Evolutionary conservation across 2,888 invertebrate species (phyloP), one percentile per base, ranked within the genome.

Genomic region (Agapetus fuscipes): DNA sequence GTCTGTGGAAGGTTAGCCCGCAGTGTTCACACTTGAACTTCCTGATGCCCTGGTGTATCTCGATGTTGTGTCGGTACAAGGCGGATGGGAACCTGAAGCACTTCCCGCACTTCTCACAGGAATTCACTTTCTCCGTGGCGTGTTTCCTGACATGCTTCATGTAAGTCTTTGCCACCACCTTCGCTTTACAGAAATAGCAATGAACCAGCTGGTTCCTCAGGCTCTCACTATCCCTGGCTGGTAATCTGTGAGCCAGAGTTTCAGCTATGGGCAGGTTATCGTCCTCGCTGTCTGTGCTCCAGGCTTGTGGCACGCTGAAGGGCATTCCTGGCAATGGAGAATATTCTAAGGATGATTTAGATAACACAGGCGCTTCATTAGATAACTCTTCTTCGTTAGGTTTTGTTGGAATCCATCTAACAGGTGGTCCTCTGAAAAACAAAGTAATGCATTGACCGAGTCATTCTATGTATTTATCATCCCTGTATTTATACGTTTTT

Each of bases 71-170:
- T 5, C 69, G 66, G 46, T 67, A 71, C 2, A 71, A 52, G 2
- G 70, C 68, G 0, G 71, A 69, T 39, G 68, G 68, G 42, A 71
- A 69, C 43, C 65, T 69, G 51, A 72, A 72, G 0, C 65, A 51
- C 54, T 71, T 71, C 2, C 69, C 70, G 46, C 71, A 71, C 6
- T 62, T 45, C 44, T 64, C 63, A 49, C 66, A 66, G 5, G 20
- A 6, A 9, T 9, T 6, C 4, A 9, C 7, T 20, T 20, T 32
- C 12, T 32, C 32, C 11, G 17, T 13, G 1, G 20, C 24, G 24
- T 32, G 32, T 14, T 17, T 9, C 11, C 15, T 17, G 1, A 32
- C 7, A 12, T 32, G 32, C 24, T 20, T 17, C 7, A 32, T 32
- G 32, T 32, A 32, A 5, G 24, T 20, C 32, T 32, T 32, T 1